Percentiles rank a stretch among this genome's conserved stretches.
These are phyloP conservation scores for Myotis daubentonii DNA, from an alignment of 2,797 vertebrate genomes.

Conservation along the genomic window DNA sequence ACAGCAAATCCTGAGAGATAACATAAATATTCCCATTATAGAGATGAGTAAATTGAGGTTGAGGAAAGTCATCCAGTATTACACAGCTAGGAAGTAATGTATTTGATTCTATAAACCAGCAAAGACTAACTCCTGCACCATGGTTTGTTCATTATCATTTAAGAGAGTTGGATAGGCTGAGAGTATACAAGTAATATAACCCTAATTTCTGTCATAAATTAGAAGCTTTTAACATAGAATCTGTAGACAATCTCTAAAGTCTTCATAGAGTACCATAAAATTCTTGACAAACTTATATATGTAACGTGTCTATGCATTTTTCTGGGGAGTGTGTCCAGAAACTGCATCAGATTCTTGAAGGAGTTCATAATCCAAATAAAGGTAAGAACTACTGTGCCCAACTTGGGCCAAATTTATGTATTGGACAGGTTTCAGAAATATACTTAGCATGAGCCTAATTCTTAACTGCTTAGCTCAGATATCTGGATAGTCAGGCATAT, in stretches of 20 bases:
- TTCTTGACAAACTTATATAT: neutral
- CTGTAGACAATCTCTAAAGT: neutral
- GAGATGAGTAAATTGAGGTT: neutral
- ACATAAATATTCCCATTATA: neutral
- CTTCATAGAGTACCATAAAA: neutral
- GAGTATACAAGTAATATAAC: neutral
- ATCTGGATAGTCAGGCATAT: neutral
- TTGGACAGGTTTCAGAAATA: neutral
- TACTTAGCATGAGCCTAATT: neutral
- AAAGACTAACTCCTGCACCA: neutral
- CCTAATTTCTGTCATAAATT: neutral
- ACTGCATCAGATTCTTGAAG: neutral
- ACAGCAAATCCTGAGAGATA: constrained; percentile 17
- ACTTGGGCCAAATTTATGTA: neutral
- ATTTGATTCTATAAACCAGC: neutral
- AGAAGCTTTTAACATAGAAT: neutral
- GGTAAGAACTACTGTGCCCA: neutral
- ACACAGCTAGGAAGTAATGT: neutral
- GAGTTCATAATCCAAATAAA: neutral
- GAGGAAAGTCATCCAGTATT: neutral
- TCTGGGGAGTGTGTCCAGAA: neutral
- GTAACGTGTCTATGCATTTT: neutral
- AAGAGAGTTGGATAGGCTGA: neutral
- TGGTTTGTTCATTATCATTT: neutral
- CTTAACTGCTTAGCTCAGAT: neutral